phyloP scores from a whole-genome alignment of 2,113 vertebrate species.

The Rhinopomastus cyanomelas region DNA sequence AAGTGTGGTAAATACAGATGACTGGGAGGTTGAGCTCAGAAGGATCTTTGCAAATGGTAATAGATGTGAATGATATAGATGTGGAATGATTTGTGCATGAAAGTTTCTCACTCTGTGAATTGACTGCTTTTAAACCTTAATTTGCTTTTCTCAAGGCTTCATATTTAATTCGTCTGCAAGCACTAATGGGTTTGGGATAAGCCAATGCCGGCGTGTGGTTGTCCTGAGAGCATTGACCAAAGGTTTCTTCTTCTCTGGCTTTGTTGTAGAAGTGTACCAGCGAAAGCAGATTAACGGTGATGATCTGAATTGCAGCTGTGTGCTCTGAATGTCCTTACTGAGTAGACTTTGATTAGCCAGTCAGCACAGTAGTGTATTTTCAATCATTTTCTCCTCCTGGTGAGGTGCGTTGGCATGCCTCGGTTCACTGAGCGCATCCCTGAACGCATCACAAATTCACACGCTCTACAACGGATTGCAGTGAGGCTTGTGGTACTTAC shows the following conservation, averaged over 20 bases:
- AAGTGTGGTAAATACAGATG: background rate
- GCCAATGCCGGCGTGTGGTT: background rate
- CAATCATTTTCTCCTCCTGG: background rate
- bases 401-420: background rate
- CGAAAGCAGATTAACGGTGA: background rate
- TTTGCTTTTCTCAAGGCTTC: background rate
- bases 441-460: background rate
- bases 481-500: background rate
- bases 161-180: background rate
- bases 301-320: conserved; percentile 2
- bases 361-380: background rate
- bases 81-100: background rate
- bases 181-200: background rate
- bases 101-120: background rate
- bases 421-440: conserved; percentile 20
- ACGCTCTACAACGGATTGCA: background rate
- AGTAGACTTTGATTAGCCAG: conserved; percentile 7
- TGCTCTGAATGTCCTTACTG: background rate
- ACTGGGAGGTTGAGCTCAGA: background rate
- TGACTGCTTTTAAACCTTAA: background rate
- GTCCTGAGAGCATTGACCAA: background rate
- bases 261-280: background rate
- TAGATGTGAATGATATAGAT: background rate
- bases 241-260: background rate
- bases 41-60: too few relatives aligned